Base-by-base conservation (phyloP, 1,140 invertebrate species). In the Lepidurus arcticus region DNA sequence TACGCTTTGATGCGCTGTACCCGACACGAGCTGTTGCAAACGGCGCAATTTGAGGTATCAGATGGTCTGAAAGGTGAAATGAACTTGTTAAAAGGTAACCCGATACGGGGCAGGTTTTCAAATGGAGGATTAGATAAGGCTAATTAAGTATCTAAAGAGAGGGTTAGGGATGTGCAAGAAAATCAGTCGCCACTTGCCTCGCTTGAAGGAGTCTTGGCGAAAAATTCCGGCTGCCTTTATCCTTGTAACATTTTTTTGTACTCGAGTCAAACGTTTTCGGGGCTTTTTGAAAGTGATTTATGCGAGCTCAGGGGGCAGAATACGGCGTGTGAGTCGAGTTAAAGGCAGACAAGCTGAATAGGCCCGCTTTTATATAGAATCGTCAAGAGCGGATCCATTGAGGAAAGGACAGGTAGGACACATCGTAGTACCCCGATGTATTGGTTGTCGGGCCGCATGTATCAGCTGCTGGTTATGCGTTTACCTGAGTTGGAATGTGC, bases 71-170 rank as follows among this genome's bases (percentile, higher is more conserved):
- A 65, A 16, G 53, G 53, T 65, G 13, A 16, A 65, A 65, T 65
- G 21, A 65, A 65, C 16, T 65, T 16, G 53, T 65, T 65, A 13
- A 7, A 34, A 34, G 53, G 21, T 65, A 65, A 65, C 8, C 6
- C 53, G 53, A 65, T 65, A 65, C 21, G n/a, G 53, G n/a, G 53
- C 16, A 5, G 53, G 16, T 16, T 65, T 65, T 13, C 21, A 21
- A 65, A 65, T 65, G 53, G 13, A 65, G 21, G 53, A 65, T 65
- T 65, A 65, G 53, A 65, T 65, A 65, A 65, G 53, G 53, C n/a
- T 65, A 65, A 65, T 65, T 65, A 65, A 65, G 21, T 65, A 65
- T 21, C 16, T 16, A 65, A n/a, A 21, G 21, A 65, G 53, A 65
- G 21, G 53, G 53, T 65, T 9, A n/a, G 53, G 21, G 53, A 65